Conservation (phyloP, 23 tunicate species). For the Oikopleura vanhoeffeni region DNA sequence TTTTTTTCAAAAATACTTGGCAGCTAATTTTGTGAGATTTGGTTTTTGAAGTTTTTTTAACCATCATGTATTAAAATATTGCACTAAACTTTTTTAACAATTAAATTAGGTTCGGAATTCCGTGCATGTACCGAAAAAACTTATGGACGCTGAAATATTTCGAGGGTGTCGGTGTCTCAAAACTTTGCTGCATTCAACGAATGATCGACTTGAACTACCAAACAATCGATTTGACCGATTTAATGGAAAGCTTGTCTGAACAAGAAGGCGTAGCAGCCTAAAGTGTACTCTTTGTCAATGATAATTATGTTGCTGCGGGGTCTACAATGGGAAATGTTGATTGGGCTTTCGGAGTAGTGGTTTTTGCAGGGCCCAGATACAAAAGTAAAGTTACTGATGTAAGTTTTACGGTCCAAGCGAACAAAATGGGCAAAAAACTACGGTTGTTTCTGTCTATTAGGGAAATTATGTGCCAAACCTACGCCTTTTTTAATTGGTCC, state of each 20-base stretch:
- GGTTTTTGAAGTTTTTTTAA: too few relatives aligned
- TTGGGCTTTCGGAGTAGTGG: conserved; percentile 74
- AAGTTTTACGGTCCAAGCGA: too few relatives aligned
- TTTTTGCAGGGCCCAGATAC: conserved; percentile 93
- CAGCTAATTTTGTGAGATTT: too few relatives aligned
- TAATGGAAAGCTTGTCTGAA: conserved; percentile 42
- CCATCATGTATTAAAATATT: too few relatives aligned
- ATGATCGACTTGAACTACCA: conserved; percentile 39
- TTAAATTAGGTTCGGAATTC: conserved; percentile 25
- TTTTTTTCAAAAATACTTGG: too few relatives aligned
- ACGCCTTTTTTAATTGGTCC: too few relatives aligned
- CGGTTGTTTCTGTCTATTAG: too few relatives aligned
- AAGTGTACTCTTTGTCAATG: conserved; percentile 30
- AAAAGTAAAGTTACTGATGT: too few relatives aligned
- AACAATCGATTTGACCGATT: conserved; percentile 68
- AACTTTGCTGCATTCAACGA: conserved; percentile 32
- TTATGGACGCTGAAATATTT: conserved; percentile 22
- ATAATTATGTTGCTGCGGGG: conserved; percentile 65
- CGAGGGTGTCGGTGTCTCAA: conserved; percentile 22
- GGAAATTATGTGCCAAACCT: too few relatives aligned
- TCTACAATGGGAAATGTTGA: conserved; percentile 57
- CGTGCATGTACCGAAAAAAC: background rate
- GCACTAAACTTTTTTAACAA: too few relatives aligned
- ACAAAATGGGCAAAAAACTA: too few relatives aligned
- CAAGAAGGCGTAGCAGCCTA: conserved; percentile 18